Evolutionary conservation across 1,140 invertebrate genomes (phyloP), one percentile per base, ranked within the genome.

Genomic region (Cydia pomonella): DNA sequence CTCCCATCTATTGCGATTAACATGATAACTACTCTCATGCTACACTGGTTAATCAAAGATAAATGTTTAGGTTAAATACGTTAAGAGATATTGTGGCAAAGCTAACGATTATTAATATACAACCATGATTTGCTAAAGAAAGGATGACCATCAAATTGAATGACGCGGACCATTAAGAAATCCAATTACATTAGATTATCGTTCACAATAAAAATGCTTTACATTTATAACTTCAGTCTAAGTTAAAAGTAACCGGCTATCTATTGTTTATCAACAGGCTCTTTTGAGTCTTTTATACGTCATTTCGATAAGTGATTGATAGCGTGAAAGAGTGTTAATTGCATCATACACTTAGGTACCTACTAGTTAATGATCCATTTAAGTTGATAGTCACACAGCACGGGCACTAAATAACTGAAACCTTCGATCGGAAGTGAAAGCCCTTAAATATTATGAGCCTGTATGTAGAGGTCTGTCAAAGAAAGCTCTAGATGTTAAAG

Each of bases 401-500:
- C n/a, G n/a, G 50, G 50, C 12, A 59, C 9, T 59, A 59, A 23
- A 59, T 23, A 59, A 9, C 53, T 23, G 53, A 21, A 59, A 18
- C 50, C 53, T 12, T 69, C 27, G 27, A 33, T 33, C 18, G 64
- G 27, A 69, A 69, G 64, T 69, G 64, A 69, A 69, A 69, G 64
- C 64, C 27, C 29, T 69, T 21, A n/a, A 33, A 33, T 69, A 69
- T 59, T 69, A 69, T 69, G 64, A 69, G 29, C 53, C 64, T 38
- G 64, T 27, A 69, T 33, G 6, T 33, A 64, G 23, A 69, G 64
- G 64, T n/a, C 29, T 80, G 64, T 74, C 73, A 78, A 85, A 85
- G 87, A 87, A 86, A 87, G 82, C 79, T 84, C 77, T 76, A 76
- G 76, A 80, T 78, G 79, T 79, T 75, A 78, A 77, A 82, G 47